These are phyloP conservation scores for Clostera curtula DNA, from an alignment of 2,888 invertebrate species.

Conservation along the genomic window DNA sequence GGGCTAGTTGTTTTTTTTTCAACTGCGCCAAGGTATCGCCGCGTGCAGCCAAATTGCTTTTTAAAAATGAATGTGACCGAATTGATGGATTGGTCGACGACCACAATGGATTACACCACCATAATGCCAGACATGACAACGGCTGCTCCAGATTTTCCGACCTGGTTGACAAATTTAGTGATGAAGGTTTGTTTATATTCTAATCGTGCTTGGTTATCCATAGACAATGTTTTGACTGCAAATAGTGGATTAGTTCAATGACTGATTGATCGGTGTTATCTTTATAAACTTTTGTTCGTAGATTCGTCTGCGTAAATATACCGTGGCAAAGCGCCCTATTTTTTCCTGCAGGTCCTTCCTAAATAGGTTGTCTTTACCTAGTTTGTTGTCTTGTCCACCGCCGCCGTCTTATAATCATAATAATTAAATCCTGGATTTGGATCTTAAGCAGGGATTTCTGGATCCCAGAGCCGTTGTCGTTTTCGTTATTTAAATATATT, in stretches of 20 bases:
- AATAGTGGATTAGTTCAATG: slow-evolving; percentile 16
- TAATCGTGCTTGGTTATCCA: slow-evolving; percentile 10
- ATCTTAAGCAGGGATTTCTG: no score
- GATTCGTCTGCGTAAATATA: no score
- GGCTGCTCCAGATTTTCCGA: slow-evolving; percentile 37
- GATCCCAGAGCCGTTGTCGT: no score
- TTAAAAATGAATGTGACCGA: slow-evolving; percentile 39
- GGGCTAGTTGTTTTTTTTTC: slow-evolving; percentile 16
- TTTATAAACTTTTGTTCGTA: no score
- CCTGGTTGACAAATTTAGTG: slow-evolving; percentile 48
- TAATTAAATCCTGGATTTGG: no score
- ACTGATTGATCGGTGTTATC: slow-evolving; percentile 8
- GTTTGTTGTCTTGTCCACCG: no score
- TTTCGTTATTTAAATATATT: no score
- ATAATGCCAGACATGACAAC: slow-evolving; percentile 24
- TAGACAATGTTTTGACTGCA: slow-evolving; percentile 9
- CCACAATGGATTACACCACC: slow-evolving; percentile 13
- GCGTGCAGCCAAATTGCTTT: slow-evolving; percentile 13
- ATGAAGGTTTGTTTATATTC: slow-evolving; percentile 45
- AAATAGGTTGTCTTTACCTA: no score
- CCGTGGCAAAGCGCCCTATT: no score
- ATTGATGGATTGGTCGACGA: slow-evolving; percentile 24
- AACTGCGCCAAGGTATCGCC: slow-evolving; percentile 16
- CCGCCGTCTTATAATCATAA: no score
- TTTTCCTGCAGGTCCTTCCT: no score